Evolutionary conservation across 1,140 invertebrate species (phyloP), one percentile per base, ranked within the genome.

Genomic region (Sweltsa coloradensis): DNA sequence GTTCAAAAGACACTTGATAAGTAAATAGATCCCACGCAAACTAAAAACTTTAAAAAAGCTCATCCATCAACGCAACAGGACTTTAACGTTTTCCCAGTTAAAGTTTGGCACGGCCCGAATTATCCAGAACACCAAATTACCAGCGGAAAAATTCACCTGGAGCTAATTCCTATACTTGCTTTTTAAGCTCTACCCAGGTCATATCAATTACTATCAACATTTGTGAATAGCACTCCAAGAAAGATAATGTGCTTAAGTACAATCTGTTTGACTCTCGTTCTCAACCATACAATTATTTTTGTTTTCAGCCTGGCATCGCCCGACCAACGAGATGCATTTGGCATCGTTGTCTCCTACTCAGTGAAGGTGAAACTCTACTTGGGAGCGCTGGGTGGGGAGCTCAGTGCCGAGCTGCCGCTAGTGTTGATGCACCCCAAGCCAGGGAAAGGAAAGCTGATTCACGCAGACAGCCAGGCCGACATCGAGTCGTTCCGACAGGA

Each of bases 401-500:
- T 99, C 7, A 75, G 82, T 13, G 93, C 95, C 3, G 95, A 99
- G 67, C 65, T 99, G 55, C 96, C 96, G 6, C 97, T 99, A 67
- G 90, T 97, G 34, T 66, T 99, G 34, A 98, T 97, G 83, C 88
- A 97, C 67, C 88, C 93, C 3, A 97, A 97, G 75, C 75, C 75
- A 44, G 66, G 64, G 0, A 72, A 69, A 47, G 63, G 56, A 19
- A 74, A 75, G 60, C 51, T 76, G 48, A 60, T 76, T 29, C 69
- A 73, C 52, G 72, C 73, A 3, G 76, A 78, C 58, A 77, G 75
- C 58, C 74, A 76, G 60, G 75, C 69, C 9, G 76, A 78, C 52
- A 71, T 76, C 39, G 75, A 77, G 62, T 70, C 70, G 61, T 77
- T 77, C 63, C 60, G 72, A 34, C 74, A 76, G 61, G 75, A 78